Evolutionary conservation across 2,797 vertebrate species (phyloP), one percentile per base, ranked within the genome.

Genomic region (Artibeus lituratus): DNA sequence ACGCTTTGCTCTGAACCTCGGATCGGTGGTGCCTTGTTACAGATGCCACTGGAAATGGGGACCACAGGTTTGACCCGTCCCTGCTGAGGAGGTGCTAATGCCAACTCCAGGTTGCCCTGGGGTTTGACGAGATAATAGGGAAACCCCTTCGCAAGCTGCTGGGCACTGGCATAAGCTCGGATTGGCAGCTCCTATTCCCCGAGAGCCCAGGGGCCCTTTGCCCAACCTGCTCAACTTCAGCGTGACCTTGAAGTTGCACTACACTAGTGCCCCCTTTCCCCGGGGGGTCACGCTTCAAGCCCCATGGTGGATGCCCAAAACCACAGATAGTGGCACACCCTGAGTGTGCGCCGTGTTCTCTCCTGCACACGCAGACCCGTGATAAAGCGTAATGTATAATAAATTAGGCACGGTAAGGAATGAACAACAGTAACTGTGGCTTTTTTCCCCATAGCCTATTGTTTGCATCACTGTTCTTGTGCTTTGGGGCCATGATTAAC

Each of bases 361-460:
- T 18, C 26, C 57, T 15, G 29, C 12, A n/a, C 44, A 7, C 8
- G 5, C 14, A 0, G 18, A 3, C 55, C 55, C 7, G 5, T 2
- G 26, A 32, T 5, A 0, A 5, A 44, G 10, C 7, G 4, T 22
- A 8, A 14, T 1, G 7, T 4, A 1, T 0, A n/a, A 11, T 0
- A 44, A 11, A 15, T 9, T 21, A 4, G 80, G 29, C 29, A 0
- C 57, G 2, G 39, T 2, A 11, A 1, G 37, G 42, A 37, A 29
- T 19, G 10, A 29, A 12, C 35, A 53, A 8, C 24, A 10, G 26
- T 26, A 42, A 5, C 26, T 32, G 1, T 2, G 2, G 24, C 37
- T 19, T 59, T 59, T 59, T 22, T 39, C 35, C 18, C 7, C 26
- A 2, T 3, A 21, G 2, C 39, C 18, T 21, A 15, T n/a, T 5